Evolutionary conservation across 1,140 invertebrate species (phyloP).

Genomic region (Dendrolimus kikuchii): DNA sequence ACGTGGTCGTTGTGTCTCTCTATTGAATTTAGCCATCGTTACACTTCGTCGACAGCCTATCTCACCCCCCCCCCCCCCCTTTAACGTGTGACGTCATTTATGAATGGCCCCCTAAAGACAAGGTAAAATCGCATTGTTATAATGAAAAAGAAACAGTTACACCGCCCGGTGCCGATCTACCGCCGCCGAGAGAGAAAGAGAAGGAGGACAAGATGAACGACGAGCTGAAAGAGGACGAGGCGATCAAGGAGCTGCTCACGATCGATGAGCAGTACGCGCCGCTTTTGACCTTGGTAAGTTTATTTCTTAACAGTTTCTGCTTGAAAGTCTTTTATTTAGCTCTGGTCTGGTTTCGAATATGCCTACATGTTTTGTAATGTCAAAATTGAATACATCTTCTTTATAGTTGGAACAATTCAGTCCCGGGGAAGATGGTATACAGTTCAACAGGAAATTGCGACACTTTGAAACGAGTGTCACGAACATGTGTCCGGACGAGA

Average conservation of each 20-base stretch:
- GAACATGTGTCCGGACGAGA: conserved; percentile 50
- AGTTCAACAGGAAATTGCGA: conserved; percentile 53
- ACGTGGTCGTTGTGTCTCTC: no score
- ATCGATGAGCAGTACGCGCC: conserved; percentile 47
- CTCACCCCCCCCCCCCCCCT: no score
- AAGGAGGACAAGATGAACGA: conserved; percentile 19
- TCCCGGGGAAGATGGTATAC: conserved; percentile 56
- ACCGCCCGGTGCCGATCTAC: conserved; percentile 12
- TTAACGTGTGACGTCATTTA: no score
- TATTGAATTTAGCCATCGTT: no score
- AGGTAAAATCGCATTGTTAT: neutral
- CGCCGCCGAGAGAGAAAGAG: conserved; percentile 16
- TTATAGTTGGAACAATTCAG: conserved; percentile 46
- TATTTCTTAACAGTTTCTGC: no score
- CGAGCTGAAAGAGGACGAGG: conserved; percentile 16
- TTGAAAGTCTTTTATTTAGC: no score
- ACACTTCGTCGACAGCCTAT: no score
- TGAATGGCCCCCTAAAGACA: no score
- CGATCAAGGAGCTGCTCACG: conserved; percentile 30
- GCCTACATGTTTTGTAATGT: no score
- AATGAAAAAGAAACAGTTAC: conserved; percentile 3
- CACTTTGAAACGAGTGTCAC: conserved; percentile 52
- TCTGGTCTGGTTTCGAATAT: no score
- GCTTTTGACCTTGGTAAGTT: conserved; percentile 38
- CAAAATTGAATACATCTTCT: no score